Evolutionary conservation across 2,113 vertebrate genomes (phyloP), one percentile per base, ranked within the genome.

Genomic region (Maccullochella peelii): DNA sequence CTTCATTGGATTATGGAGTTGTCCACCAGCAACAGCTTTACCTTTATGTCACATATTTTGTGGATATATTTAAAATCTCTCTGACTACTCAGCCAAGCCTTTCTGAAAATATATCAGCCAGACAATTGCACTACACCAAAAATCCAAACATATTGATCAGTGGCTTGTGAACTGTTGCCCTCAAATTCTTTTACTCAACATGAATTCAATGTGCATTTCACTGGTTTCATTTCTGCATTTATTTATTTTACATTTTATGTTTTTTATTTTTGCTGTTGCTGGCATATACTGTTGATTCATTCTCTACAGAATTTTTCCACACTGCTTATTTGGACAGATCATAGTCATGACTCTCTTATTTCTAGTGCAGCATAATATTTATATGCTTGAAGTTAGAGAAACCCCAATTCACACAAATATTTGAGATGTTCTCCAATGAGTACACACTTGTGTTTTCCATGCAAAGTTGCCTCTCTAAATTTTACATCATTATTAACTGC

Each of bases 141-240:
- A 62, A 38, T 49, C 44, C 27, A 18, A 18, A 59, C 40, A 79
- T 82, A 73, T 36, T 54, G 40, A 75, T 80, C 44, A 55, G 9
- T 66, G 40, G 73, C 57, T 52, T 77, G 5, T 77, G 15, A 70
- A 63, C 25, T 68, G 62, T 67, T 65, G 50, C 30, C 33, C 40
- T 69, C 36, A 62, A 59, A 52, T 79, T 42, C 2, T 25, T 79
- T 54, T 54, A 10, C 73, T 30, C 23, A 67, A 9, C 40, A 67
- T 71, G 25, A 55, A 80, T 77, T 82, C n/a, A 74, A 1, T 66
- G 25, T 70, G n/a, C 49, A 68, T 54, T 67, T 72, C 21, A 30
- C 7, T 49, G 42, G 49, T 68, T 67, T 88, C 6, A 84, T 72
- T 86, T 63, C n/a, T 73, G 79, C 50, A 3, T 73, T 78, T n/a